Evolutionary conservation across 2,113 vertebrate species (phyloP).

Genomic region (Indicator indicator): DNA sequence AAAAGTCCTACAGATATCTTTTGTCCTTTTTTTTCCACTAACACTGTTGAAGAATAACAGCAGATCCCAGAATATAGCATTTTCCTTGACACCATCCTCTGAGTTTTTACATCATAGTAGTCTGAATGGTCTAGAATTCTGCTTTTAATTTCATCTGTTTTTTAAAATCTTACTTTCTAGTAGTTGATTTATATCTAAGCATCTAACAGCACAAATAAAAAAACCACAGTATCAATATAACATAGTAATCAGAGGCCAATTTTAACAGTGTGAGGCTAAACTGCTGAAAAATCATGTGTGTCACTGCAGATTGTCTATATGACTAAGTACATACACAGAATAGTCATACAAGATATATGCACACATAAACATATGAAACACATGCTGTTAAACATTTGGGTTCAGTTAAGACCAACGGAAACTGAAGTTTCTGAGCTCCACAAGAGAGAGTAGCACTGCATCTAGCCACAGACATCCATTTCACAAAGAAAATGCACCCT

Average conservation of each 20-base stretch:
- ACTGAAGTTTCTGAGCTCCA: not conserved
- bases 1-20: not conserved
- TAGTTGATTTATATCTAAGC: not conserved
- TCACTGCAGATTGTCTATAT: not conserved
- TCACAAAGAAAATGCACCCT: not conserved
- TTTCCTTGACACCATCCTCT: not conserved
- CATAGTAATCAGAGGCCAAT: not conserved
- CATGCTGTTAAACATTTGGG: not conserved
- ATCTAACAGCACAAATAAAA: conserved; percentile 16
- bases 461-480: not conserved
- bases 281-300: not conserved
- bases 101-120: not conserved
- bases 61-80: not conserved
- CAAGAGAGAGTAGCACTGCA: not conserved
- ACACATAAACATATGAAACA: conserved; percentile 2
- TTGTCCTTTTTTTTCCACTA: not conserved
- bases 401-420: not conserved
- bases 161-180: conserved; percentile 18
- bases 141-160: not conserved
- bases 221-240: not conserved
- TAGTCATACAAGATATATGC: not conserved
- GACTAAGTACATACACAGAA: not conserved
- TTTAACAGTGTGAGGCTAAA: not conserved
- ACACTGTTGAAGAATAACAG: not conserved
- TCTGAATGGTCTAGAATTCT: not conserved